These are phyloP conservation scores for Ophthalmolycus amberensis DNA, from an alignment of 2,113 vertebrate species.

Conservation along the genomic window DNA sequence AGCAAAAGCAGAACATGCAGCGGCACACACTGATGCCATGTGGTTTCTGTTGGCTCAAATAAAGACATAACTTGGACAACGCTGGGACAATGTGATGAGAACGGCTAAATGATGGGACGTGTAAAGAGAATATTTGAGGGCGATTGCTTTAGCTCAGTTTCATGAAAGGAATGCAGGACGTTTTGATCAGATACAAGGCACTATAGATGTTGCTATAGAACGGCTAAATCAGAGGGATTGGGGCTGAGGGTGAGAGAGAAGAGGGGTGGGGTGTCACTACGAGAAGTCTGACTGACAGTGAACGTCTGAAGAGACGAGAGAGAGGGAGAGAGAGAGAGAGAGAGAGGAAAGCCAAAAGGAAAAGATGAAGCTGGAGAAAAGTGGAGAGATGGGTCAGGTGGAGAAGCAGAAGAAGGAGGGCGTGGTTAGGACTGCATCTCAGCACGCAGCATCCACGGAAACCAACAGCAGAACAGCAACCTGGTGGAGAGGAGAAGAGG, in stretches of 20 bases:
- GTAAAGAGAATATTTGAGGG: constrained; percentile 15
- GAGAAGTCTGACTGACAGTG: constrained; percentile 29
- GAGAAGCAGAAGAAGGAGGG: constrained; percentile 14
- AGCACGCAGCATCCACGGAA: constrained; percentile 94
- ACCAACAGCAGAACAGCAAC: constrained; percentile 96
- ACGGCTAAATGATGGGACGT: not conserved
- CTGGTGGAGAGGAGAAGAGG: constrained; percentile 71
- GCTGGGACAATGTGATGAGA: not conserved
- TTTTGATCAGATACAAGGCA: constrained; percentile 83
- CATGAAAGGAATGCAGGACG: constrained; percentile 71
- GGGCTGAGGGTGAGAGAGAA: constrained; percentile 33
- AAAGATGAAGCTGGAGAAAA: constrained; percentile 47
- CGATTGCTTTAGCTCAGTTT: constrained; percentile 36
- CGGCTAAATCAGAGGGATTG: constrained; percentile 58
- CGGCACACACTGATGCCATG: not conserved
- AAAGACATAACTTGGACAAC: not conserved
- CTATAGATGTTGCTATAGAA: constrained; percentile 84
- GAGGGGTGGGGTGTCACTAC: constrained; percentile 6
- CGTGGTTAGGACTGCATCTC: constrained; percentile 92
- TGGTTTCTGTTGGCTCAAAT: not conserved
- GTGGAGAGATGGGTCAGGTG: constrained; percentile 39
- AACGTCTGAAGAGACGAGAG: constrained; percentile 48
- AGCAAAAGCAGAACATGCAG: constrained; percentile 20
- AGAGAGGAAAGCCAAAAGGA: constrained; percentile 3
- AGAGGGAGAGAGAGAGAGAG: not conserved